These are phyloP conservation scores for Melanerpes formicivorus DNA, from an alignment of 2,113 vertebrate species.

Conservation along the genomic window DNA sequence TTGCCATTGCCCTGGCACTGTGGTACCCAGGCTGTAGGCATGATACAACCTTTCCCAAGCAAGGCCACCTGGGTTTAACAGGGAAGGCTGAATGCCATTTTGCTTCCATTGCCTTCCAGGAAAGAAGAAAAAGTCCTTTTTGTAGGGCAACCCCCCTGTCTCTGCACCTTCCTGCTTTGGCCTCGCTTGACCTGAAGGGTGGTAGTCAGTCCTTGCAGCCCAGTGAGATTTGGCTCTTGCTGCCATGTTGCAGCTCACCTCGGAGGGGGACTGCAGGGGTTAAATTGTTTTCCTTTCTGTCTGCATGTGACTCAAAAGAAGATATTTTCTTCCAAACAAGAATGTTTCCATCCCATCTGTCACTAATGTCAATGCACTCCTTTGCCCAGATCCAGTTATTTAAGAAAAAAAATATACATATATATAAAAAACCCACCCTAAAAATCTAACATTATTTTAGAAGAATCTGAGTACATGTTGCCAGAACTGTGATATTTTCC, in stretches of 20 bases:
- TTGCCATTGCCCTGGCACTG: background rate
- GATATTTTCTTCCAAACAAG: constrained; percentile 1
- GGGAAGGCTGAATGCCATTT: fast-evolving
- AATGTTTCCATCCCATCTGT: constrained; percentile 56
- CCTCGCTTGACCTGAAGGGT: background rate
- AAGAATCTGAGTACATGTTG: background rate
- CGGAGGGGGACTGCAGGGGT: background rate
- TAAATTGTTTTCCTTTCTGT: constrained; percentile 13
- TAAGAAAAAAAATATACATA: background rate
- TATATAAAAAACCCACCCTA: background rate
- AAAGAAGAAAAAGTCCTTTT: background rate
- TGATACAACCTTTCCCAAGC: background rate
- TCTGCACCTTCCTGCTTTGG: background rate
- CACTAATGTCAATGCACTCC: constrained; percentile 48
- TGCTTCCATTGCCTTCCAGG: background rate
- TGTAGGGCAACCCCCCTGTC: background rate
- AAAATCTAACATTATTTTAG: constrained; percentile 18
- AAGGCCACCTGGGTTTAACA: background rate
- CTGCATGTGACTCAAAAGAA: constrained; percentile 8
- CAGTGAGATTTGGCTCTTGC: fast-evolving
- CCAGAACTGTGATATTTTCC: constrained; percentile 4
- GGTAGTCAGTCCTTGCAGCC: background rate
- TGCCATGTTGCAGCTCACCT: background rate
- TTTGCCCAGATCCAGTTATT: constrained; percentile 15
- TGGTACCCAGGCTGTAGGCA: fast-evolving